Evolutionary conservation across 1,140 invertebrate species (phyloP).

Genomic region (Microplitis demolitor): DNA sequence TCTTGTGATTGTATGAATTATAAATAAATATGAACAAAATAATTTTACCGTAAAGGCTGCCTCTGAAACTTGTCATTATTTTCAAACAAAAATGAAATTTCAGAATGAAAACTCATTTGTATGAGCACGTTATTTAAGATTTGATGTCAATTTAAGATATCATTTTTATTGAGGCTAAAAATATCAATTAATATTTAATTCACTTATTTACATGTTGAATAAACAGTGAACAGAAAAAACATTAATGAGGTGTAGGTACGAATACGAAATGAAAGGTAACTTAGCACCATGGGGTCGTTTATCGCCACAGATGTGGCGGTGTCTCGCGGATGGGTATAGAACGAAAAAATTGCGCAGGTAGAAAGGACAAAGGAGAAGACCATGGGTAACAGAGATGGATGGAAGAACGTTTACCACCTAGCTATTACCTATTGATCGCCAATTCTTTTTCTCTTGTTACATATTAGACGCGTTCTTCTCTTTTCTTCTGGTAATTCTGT

Average conservation of each 20-base stretch:
- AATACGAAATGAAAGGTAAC: neutral
- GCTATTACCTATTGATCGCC: conserved; percentile 63
- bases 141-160: too few relatives aligned
- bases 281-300: neutral
- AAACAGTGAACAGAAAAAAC: too few relatives aligned
- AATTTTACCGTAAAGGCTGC: too few relatives aligned
- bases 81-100: too few relatives aligned
- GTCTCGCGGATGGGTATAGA: conserved; percentile 14
- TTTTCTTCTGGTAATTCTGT: conserved; percentile 36
- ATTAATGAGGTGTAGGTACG: neutral
- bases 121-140: too few relatives aligned
- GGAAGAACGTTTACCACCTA: conserved; percentile 59
- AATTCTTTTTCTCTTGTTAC: conserved; percentile 63
- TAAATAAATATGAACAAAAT: too few relatives aligned
- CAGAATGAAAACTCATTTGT: too few relatives aligned
- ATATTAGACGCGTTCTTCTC: conserved; percentile 59
- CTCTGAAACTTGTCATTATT: too few relatives aligned
- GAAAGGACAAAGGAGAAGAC: conserved; percentile 48
- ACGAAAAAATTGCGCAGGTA: conserved; percentile 38
- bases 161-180: too few relatives aligned
- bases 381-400: conserved; percentile 47
- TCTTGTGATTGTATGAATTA: too few relatives aligned
- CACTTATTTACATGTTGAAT: too few relatives aligned
- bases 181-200: too few relatives aligned
- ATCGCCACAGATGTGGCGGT: conserved; percentile 12